A percentile compares a stretch with the other conserved stretches of the same genome.
Conservation (phyloP, 1,140 invertebrate genomes). For the Epicauta chinensis region DNA sequence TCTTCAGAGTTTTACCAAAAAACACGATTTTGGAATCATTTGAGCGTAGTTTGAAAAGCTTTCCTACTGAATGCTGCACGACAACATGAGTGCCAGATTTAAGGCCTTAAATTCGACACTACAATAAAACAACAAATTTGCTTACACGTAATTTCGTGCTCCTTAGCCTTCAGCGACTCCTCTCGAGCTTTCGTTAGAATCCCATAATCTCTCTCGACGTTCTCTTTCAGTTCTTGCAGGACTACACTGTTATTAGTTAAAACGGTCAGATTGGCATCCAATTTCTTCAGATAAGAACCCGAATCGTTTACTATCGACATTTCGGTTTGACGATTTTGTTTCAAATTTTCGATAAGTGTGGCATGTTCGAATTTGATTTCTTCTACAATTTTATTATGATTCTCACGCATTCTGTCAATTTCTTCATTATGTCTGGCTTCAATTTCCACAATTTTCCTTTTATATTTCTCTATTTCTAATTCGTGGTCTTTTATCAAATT, state of each 20-base stretch:
- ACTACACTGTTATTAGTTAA: conserved; percentile 36
- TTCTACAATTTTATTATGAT: conserved; percentile 40
- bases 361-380: conserved; percentile 40
- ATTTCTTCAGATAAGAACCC: conserved; percentile 41
- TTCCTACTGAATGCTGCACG: no score
- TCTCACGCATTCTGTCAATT: conserved; percentile 39
- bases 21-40: no score
- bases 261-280: conserved; percentile 41
- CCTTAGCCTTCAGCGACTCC: conserved; percentile 37
- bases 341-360: conserved; percentile 42
- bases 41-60: no score
- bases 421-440: conserved; percentile 42
- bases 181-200: conserved; percentile 40
- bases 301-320: conserved; percentile 39
- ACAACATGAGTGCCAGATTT: no score
- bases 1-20: no score
- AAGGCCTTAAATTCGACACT: no score
- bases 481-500: conserved; percentile 29
- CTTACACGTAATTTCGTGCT: conserved; percentile 40
- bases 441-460: conserved; percentile 39
- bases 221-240: conserved; percentile 36
- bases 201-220: conserved; percentile 37
- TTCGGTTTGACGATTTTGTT: conserved; percentile 43
- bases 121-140: no score
- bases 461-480: conserved; percentile 37